A percentile compares a stretch with the other conserved stretches of the same genome.
phyloP scores from a whole-genome alignment of 2,113 vertebrate species.

The Falcunculus frontatus region DNA sequence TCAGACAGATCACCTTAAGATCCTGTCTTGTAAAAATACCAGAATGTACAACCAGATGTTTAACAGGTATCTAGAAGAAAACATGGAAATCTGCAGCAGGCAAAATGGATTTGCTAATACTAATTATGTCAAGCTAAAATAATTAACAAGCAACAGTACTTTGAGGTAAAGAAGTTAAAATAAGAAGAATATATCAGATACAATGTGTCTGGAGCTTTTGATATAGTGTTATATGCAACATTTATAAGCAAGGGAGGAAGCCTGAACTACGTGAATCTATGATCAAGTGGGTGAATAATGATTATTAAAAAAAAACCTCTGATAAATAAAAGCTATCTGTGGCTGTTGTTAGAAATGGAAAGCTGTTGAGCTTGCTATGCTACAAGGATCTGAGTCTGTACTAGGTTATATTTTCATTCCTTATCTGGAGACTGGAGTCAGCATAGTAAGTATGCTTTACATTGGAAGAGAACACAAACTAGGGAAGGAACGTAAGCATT shows the following conservation, averaged over 20 bases:
- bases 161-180: neutral
- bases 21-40: neutral
- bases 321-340: neutral
- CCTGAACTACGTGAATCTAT: neutral
- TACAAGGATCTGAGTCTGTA: neutral
- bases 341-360: neutral
- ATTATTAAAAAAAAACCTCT: neutral
- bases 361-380: neutral
- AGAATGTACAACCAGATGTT: neutral
- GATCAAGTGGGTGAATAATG: neutral
- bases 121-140: neutral
- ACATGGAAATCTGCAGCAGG: neutral
- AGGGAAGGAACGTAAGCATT: neutral
- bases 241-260: neutral
- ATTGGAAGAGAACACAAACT: neutral
- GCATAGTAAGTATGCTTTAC: neutral
- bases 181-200: neutral
- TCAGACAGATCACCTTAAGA: neutral
- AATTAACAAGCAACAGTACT: neutral
- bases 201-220: neutral
- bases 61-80: neutral
- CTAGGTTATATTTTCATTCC: neutral
- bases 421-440: neutral
- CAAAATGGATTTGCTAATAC: neutral
- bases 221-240: neutral